Evolutionary conservation across 2,888 invertebrate genomes (phyloP), one percentile per base, ranked within the genome.

Genomic region (Candidula unifasciata): DNA sequence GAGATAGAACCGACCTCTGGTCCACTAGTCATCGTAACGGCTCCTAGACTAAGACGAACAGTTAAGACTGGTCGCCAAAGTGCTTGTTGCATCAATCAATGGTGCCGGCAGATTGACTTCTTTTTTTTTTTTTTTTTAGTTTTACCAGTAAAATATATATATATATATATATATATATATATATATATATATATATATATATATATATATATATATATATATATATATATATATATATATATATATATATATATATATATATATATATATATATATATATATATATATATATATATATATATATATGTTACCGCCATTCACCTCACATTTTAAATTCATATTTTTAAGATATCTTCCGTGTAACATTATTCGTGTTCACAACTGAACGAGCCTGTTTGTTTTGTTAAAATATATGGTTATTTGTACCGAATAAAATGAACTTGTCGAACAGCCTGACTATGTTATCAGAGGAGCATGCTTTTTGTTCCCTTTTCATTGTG

Each of bases 1-100:
- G 44, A 79, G 79, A 79, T 79, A 79, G 79, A 79, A 52, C 44
- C 44, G 79, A 79, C 79, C 79, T 35, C 66, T 64, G 77, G 33
- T 78, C 77, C n/a, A 8, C 60, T 60, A 64, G 64, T 30, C 77
- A 64, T 37, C 2, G 77, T 30, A 74, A 54, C n/a, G 44, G 74
- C 30, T 74, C 18, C 30, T 30, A 54, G 2, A 16, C 30, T 30
- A 27, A 30, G 27, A 73, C 13, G 10, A 27, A 10, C 27, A 52
- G 13, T n/a, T 13, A 35, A 5, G 73, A 27, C 44, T 52, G 18
- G 52, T 30, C 30, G 74, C n/a, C 74, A 54, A 54, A 30, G n/a
- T n/a, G 13, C 74, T 74, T 74, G 54, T 74, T 54, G 30, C 27
- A 27, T 54, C 74, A 30, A 21, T 16, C 54, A 74, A 54, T 74